phyloP scores from a whole-genome alignment of 1,140 invertebrate genomes.

The Drosophila funebris region DNA sequence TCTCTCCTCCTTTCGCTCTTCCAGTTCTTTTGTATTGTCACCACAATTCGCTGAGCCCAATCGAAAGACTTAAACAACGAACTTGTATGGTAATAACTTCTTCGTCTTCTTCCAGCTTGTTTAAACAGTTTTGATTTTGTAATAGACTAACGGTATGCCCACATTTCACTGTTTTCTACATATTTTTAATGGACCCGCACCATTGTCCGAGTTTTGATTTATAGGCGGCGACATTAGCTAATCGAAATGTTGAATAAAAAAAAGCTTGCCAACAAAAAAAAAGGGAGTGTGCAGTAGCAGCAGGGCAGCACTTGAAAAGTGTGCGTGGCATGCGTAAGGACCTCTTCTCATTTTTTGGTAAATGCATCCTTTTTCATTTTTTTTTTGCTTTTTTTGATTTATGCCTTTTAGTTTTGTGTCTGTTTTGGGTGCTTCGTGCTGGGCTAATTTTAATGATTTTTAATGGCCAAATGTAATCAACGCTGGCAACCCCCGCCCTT shows the following conservation, averaged over 20 bases:
- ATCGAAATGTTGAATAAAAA: slow-evolving; percentile 52
- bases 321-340: slow-evolving; percentile 37
- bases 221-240: slow-evolving; percentile 68
- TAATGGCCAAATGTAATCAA: slow-evolving; percentile 80
- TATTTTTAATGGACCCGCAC: slow-evolving; percentile 47
- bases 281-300: not conserved
- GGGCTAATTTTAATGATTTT: slow-evolving; percentile 65
- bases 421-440: slow-evolving; percentile 53
- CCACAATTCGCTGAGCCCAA: slow-evolving; percentile 5
- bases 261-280: slow-evolving; percentile 23
- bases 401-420: slow-evolving; percentile 48
- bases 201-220: slow-evolving; percentile 62
- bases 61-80: slow-evolving; percentile 70
- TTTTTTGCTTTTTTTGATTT: slow-evolving; percentile 63
- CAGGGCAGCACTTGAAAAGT: slow-evolving; percentile 48
- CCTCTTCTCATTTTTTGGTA: slow-evolving; percentile 29
- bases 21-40: slow-evolving; percentile 55
- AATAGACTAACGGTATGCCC: slow-evolving; percentile 58
- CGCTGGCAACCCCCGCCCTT: slow-evolving; percentile 60
- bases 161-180: slow-evolving; percentile 52
- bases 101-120: slow-evolving; percentile 2
- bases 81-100: slow-evolving; percentile 56
- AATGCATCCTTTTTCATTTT: slow-evolving; percentile 43
- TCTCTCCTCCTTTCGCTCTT: slow-evolving; percentile 12
- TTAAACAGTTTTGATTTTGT: slow-evolving; percentile 51